These are phyloP conservation scores for Druon quercuslanigerum DNA, from an alignment of 1,140 invertebrate species.

Conservation along the genomic window DNA sequence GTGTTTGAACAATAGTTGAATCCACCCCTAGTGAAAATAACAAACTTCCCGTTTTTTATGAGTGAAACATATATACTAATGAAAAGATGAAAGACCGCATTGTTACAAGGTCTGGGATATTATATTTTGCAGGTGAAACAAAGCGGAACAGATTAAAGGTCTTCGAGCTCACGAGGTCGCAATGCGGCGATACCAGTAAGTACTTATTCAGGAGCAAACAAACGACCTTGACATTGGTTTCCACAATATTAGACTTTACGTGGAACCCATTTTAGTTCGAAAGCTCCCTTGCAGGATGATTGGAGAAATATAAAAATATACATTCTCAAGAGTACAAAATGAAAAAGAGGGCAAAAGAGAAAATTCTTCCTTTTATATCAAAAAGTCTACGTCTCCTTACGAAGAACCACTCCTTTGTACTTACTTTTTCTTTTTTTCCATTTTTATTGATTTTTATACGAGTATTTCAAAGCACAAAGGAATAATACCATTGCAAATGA, in stretches of 20 bases:
- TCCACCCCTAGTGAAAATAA: neutral
- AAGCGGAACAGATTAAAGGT: constrained; percentile 8
- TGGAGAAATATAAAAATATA: neutral
- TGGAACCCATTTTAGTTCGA: constrained; percentile 6
- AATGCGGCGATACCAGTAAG: constrained; percentile 45
- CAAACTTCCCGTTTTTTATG: neutral
- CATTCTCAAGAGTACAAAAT: neutral
- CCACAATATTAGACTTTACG: constrained; percentile 33
- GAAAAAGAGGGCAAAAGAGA: neutral
- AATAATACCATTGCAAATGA: constrained; percentile 17
- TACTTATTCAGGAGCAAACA: constrained; percentile 32
- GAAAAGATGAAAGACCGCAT: neutral
- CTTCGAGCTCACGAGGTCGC: constrained; percentile 53
- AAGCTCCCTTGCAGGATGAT: neutral
- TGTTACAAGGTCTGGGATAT: constrained; percentile 10
- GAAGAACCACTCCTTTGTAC: neutral
- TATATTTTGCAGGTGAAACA: constrained; percentile 24
- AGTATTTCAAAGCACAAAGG: neutral
- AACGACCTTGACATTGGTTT: constrained; percentile 55
- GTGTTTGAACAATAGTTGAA: too few species aligned
- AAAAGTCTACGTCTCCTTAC: neutral
- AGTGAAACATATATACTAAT: neutral
- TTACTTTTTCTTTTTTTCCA: neutral
- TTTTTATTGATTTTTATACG: constrained; percentile 5
- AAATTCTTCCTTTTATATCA: neutral